A percentile compares a stretch with the other conserved stretches of the same genome.
phyloP scores from a whole-genome alignment of 2,888 invertebrate genomes.

The Tipula unca region DNA sequence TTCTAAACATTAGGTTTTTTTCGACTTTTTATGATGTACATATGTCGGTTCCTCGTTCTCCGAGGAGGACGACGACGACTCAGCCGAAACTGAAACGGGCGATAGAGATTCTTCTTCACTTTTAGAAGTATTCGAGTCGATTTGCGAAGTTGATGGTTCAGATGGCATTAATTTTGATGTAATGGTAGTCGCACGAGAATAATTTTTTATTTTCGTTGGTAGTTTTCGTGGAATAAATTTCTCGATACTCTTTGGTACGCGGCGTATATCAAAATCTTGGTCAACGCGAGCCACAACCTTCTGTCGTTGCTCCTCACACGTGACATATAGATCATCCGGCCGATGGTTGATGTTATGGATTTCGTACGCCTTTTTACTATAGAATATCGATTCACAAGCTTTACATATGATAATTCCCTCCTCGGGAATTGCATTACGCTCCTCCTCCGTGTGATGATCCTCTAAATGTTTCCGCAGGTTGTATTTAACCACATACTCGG shows the following conservation, averaged over 20 bases:
- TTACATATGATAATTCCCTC: conserved; percentile 52
- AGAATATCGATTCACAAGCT: conserved; percentile 56
- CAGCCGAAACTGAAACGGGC: neutral
- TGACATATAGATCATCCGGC: conserved; percentile 52
- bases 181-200: neutral
- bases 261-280: conserved; percentile 46
- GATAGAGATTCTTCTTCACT: neutral
- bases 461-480: conserved; percentile 53
- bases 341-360: conserved; percentile 54
- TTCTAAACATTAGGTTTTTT: neutral
- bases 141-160: neutral
- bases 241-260: conserved; percentile 32
- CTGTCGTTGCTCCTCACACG: conserved; percentile 47
- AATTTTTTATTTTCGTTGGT: neutral
- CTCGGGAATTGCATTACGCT: conserved; percentile 41
- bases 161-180: neutral
- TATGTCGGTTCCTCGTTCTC: too few relatives aligned
- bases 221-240: conserved; percentile 14
- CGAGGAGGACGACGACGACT: neutral
- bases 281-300: conserved; percentile 44
- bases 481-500: conserved; percentile 57
- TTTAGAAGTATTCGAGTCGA: neutral
- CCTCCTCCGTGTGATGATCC: conserved; percentile 48
- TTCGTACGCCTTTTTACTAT: conserved; percentile 55
- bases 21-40: neutral